phyloP scores from a whole-genome alignment of 2,797 vertebrate genomes.

The Nannoperca obscura region DNA sequence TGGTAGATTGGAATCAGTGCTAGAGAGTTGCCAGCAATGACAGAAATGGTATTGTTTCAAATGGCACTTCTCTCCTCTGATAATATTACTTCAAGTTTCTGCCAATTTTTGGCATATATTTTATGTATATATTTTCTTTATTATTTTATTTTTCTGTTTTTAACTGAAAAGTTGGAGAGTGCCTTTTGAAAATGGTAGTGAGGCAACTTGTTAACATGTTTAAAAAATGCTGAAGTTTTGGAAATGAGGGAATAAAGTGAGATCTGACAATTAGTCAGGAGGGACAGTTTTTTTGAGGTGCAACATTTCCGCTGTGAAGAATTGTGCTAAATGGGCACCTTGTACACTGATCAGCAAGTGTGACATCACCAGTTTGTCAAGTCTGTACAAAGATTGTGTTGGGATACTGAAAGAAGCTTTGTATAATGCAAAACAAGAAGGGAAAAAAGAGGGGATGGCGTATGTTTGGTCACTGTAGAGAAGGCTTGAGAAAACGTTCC shows the following conservation, averaged over 20 bases:
- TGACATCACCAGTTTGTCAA: constrained; percentile 70
- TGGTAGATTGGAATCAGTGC: neutral
- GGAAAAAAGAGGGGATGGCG: constrained; percentile 52
- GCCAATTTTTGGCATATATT: neutral
- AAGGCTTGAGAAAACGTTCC: constrained; percentile 67
- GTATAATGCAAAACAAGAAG: constrained; percentile 58
- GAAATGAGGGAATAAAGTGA: constrained; percentile 15
- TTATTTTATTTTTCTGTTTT: no score
- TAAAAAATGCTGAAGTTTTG: constrained; percentile 4
- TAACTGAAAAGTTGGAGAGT: neutral
- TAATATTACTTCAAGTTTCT: neutral
- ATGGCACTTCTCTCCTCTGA: neutral
- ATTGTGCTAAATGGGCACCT: constrained; percentile 32
- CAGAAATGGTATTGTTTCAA: neutral
- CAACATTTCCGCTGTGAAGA: constrained; percentile 49
- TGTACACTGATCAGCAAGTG: constrained; percentile 60
- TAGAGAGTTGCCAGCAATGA: neutral
- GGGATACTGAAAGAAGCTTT: constrained; percentile 66
- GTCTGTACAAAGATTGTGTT: constrained; percentile 56
- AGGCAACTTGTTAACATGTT: constrained; percentile 14
- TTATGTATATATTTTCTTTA: neutral
- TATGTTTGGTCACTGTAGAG: constrained; percentile 41
- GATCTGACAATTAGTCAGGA: constrained; percentile 21
- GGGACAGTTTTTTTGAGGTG: constrained; percentile 46
- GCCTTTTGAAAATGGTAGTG: neutral